Percentiles rank a stretch among this genome's conserved stretches.
phyloP scores from a whole-genome alignment of 2,113 vertebrate species.

The Syngnathus floridae region DNA sequence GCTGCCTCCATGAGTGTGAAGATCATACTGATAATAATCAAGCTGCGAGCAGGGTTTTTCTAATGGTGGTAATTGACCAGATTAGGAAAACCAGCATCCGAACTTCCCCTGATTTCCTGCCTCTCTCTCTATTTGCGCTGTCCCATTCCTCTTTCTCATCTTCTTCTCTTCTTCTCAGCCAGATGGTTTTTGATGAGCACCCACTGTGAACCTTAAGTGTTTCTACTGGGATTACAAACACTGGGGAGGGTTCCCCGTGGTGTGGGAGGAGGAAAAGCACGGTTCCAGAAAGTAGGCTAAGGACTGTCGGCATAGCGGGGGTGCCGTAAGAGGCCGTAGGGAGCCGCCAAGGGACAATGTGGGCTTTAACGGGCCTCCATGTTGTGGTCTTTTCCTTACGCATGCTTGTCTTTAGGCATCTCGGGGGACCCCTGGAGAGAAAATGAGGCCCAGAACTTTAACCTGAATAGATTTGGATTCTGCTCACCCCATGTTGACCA shows the following conservation, averaged over 20 bases:
- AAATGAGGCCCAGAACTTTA: conserved; percentile 64
- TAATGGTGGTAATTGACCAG: conserved; percentile 99
- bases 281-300: conserved; percentile 62
- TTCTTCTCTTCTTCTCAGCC: conserved; percentile 84
- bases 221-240: conserved; percentile 99
- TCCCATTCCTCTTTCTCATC: conserved; percentile 66
- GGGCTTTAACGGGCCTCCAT: conserved; percentile 67
- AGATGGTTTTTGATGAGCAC: conserved; percentile 99
- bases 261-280: conserved; percentile 76
- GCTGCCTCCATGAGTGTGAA: conserved; percentile 74
- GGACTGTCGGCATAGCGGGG: conserved; percentile 67
- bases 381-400: conserved; percentile 55
- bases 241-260: conserved; percentile 82
- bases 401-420: conserved; percentile 67
- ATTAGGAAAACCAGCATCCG: conserved; percentile 82
- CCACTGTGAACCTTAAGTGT: conserved; percentile 99
- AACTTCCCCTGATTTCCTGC: conserved; percentile 39
- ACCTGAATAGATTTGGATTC: conserved; percentile 50
- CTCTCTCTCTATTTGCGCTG: conserved; percentile 56
- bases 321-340: conserved; percentile 59
- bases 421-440: conserved; percentile 49
- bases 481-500: conserved; percentile 33
- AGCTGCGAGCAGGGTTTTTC: conserved; percentile 90
- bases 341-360: conserved; percentile 63
- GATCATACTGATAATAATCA: conserved; percentile 95